These are phyloP conservation scores for Neocloeon triangulifer DNA, from an alignment of 1,140 invertebrate genomes.

Conservation along the genomic window DNA sequence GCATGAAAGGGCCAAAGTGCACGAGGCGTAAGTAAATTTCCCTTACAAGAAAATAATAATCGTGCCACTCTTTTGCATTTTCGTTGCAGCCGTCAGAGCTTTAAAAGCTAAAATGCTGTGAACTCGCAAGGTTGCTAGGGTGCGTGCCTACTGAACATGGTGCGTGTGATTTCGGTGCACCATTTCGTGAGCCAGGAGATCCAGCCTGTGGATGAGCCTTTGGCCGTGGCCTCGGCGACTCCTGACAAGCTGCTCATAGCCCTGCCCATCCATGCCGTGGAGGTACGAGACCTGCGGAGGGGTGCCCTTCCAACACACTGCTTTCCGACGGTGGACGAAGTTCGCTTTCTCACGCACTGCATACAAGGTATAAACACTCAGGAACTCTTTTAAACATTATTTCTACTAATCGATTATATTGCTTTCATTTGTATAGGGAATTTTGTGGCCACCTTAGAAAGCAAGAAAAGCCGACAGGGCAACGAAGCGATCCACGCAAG, in stretches of 20 bases:
- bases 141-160: no score
- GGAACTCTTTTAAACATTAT: not conserved
- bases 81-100: no score
- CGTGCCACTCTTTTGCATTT: no score
- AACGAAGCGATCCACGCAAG: constrained; percentile 29
- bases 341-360: constrained; percentile 30
- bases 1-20: no score
- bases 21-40: no score
- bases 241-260: constrained; percentile 28
- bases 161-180: constrained; percentile 41
- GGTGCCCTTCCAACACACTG: constrained; percentile 22
- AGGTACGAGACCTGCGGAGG: constrained; percentile 29
- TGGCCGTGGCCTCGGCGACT: constrained; percentile 29
- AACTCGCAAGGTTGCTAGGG: no score
- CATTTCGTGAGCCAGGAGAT: constrained; percentile 41
- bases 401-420: no score
- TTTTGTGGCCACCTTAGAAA: constrained; percentile 36
- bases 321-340: constrained; percentile 40
- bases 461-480: constrained; percentile 27
- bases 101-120: no score
- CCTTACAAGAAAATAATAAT: no score
- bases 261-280: constrained; percentile 30
- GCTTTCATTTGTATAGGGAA: constrained; percentile 23
- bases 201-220: constrained; percentile 35
- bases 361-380: constrained; percentile 19